phyloP scores from a whole-genome alignment of 2,888 invertebrate genomes.

The Gandaritis pyraliata region DNA sequence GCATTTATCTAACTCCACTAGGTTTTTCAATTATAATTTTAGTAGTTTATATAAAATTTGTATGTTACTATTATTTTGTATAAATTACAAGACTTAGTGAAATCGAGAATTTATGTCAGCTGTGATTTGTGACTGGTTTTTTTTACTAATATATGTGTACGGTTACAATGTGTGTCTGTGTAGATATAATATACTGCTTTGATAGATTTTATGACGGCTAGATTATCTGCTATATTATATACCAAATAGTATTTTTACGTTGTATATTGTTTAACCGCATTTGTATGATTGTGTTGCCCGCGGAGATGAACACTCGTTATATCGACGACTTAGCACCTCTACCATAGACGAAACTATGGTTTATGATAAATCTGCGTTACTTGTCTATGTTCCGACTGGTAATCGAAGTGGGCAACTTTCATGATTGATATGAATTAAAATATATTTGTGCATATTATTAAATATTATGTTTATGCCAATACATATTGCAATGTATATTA shows the following conservation, averaged over 20 bases:
- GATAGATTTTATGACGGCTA: conserved; percentile 81
- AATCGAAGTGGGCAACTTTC: conserved; percentile 52
- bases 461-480: conserved; percentile 83
- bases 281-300: conserved; percentile 66
- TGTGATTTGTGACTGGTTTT: conserved; percentile 84
- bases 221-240: conserved; percentile 81
- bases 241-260: conserved; percentile 85
- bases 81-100: conserved; percentile 80
- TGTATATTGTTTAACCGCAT: conserved; percentile 78
- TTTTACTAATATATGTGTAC: conserved; percentile 80
- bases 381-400: conserved; percentile 44
- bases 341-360: neutral
- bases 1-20: conserved; percentile 72
- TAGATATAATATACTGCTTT: conserved; percentile 75
- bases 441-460: conserved; percentile 79
- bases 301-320: conserved; percentile 41
- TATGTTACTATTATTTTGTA: conserved; percentile 74
- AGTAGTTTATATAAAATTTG: conserved; percentile 65
- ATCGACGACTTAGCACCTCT: conserved; percentile 24
- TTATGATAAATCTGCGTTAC: neutral
- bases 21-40: conserved; percentile 62
- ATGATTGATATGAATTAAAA: conserved; percentile 72
- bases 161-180: conserved; percentile 73
- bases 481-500: conserved; percentile 81
- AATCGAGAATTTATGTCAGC: conserved; percentile 83